phyloP scores from a whole-genome alignment of 2,888 invertebrate genomes.

The Odontocolon sp. region DNA sequence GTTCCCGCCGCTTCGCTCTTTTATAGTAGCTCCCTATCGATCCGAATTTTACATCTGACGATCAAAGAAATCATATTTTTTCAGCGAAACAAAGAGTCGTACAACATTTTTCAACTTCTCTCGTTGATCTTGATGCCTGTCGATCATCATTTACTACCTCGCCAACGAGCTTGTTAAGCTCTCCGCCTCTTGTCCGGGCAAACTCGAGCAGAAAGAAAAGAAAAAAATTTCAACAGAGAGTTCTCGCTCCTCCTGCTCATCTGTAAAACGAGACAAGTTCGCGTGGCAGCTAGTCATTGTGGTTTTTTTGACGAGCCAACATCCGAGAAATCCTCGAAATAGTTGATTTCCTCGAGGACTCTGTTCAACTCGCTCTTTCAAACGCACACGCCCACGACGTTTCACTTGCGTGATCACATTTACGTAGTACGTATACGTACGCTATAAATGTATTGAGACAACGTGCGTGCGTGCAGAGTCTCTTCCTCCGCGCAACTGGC shows the following conservation, averaged over 20 bases:
- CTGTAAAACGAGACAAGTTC: slow-evolving; percentile 37
- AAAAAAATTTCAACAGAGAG: background rate
- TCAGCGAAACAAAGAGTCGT: background rate
- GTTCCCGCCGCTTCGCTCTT: background rate
- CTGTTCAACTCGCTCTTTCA: slow-evolving; percentile 16
- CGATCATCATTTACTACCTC: slow-evolving; percentile 45
- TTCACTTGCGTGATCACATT: slow-evolving; percentile 15
- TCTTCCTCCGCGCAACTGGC: slow-evolving; percentile 29
- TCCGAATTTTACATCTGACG: background rate
- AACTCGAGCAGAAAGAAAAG: background rate
- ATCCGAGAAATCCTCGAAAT: slow-evolving; percentile 52
- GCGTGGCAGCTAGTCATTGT: slow-evolving; percentile 55
- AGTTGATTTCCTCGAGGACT: slow-evolving; percentile 43
- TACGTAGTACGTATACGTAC: background rate
- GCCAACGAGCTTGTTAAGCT: slow-evolving; percentile 43
- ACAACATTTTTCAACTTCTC: slow-evolving; percentile 2
- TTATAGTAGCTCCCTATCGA: background rate
- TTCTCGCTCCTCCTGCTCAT: background rate
- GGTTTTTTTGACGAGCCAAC: slow-evolving; percentile 4
- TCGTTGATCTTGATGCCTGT: slow-evolving; percentile 44
- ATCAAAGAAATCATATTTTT: background rate
- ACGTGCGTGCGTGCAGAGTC: slow-evolving; percentile 37
- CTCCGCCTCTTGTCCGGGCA: background rate
- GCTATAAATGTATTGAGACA: background rate
- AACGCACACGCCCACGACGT: slow-evolving; percentile 27